These are phyloP conservation scores for Epizoanthus stellaris DNA, from an alignment of 92 coral and sea anemone genomes.

Conservation along the genomic window DNA sequence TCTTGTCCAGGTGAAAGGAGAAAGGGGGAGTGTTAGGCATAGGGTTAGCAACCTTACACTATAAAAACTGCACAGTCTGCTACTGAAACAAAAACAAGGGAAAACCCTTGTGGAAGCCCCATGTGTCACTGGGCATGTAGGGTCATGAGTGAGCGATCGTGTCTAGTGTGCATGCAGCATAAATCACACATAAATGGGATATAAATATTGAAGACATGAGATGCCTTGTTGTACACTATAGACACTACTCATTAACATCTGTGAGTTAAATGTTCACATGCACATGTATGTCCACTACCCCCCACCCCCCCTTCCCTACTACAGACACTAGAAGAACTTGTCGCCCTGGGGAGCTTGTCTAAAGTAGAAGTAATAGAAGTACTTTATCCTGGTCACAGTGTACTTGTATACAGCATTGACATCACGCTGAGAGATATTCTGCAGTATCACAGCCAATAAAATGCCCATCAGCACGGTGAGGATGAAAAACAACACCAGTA, in stretches of 20 bases:
- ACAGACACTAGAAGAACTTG: conserved; percentile 62
- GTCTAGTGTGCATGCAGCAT: no score
- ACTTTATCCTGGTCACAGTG: conserved; percentile 78
- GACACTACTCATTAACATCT: background rate
- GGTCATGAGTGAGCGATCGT: no score
- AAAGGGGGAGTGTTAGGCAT: no score
- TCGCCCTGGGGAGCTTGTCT: conserved; percentile 62
- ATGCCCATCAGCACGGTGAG: conserved; percentile 67
- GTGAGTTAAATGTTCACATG: background rate
- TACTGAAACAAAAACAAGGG: no score
- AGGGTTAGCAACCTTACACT: no score
- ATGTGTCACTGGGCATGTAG: no score
- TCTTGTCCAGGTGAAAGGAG: no score
- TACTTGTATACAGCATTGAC: conserved; percentile 62
- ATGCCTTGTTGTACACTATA: no score
- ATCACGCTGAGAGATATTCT: conserved; percentile 71
- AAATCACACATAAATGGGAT: no score
- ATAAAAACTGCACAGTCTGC: no score
- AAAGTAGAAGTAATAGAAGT: conserved; percentile 85
- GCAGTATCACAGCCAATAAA: conserved; percentile 62
- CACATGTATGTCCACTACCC: background rate
- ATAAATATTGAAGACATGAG: no score
- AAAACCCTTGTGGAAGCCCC: no score
- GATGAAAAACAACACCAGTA: conserved; percentile 74
- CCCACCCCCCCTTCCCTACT: background rate